Evolutionary conservation across 1,140 invertebrate species (phyloP).

Genomic region (Saccostrea glomerata): DNA sequence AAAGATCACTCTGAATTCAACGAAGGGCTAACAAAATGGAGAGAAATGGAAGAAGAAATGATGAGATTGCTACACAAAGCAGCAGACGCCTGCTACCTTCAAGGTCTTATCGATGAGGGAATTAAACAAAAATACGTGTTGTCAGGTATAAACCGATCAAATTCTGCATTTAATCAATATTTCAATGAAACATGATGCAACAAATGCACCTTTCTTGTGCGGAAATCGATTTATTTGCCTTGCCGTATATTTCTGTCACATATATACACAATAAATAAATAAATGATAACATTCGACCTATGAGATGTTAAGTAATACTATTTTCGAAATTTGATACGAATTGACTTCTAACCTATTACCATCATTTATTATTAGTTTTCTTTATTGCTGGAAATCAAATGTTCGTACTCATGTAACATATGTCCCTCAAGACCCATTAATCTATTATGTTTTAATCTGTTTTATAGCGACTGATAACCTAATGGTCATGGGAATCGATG

Average conservation of each 20-base stretch:
- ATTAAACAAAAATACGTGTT: constrained; percentile 66
- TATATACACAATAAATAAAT: background rate
- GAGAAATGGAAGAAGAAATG: constrained; percentile 63
- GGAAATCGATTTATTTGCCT: background rate
- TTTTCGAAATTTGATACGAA: constrained; percentile 18
- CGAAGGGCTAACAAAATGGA: constrained; percentile 62
- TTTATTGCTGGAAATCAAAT: background rate
- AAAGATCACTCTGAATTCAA: background rate
- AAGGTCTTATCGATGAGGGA: constrained; percentile 68
- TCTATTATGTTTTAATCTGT: background rate
- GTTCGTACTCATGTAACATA: background rate
- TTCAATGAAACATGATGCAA: constrained; percentile 10
- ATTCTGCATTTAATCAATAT: background rate
- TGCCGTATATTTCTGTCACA: background rate
- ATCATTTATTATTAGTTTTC: background rate
- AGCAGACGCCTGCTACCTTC: constrained; percentile 70
- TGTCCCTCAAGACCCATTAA: background rate
- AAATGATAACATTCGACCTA: constrained; percentile 1
- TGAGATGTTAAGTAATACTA: background rate
- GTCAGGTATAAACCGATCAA: constrained; percentile 65
- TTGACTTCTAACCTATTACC: background rate
- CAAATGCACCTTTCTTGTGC: background rate
- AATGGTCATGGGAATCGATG: constrained; percentile 64
- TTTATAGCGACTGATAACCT: constrained; percentile 71
- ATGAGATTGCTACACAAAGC: constrained; percentile 68